Conservation (phyloP, 2,888 invertebrate genomes). For the Tenthredo distinguenda region DNA sequence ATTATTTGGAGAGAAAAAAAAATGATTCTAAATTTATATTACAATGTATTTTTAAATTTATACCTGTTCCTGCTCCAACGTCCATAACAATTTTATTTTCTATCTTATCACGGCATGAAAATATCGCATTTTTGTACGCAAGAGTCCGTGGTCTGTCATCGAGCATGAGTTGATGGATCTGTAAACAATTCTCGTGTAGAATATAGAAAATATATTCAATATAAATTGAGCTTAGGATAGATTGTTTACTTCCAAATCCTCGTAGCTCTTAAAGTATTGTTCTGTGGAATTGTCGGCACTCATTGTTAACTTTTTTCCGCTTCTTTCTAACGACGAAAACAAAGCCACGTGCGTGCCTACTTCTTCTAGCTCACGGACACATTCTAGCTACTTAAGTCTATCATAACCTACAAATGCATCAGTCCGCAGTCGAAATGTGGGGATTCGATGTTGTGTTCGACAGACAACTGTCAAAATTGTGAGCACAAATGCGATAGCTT, state of each 20-base stretch:
- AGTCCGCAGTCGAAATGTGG: not conserved
- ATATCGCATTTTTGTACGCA: constrained; percentile 90
- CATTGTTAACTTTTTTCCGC: not conserved
- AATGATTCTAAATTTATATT: too few relatives aligned
- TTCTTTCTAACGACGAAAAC: not conserved
- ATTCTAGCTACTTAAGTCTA: too few relatives aligned
- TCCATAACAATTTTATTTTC: constrained; percentile 91
- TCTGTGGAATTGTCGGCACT: constrained; percentile 60
- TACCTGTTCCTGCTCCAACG: constrained; percentile 90
- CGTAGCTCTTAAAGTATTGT: constrained; percentile 86
- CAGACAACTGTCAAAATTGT: constrained; percentile 3
- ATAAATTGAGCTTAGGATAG: not conserved
- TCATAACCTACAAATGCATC: not conserved
- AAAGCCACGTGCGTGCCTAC: not conserved
- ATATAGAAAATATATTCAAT: not conserved
- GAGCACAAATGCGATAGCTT: not conserved
- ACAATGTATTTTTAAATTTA: not conserved
- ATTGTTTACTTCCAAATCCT: constrained; percentile 85
- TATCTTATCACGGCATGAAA: constrained; percentile 84
- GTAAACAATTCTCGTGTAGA: constrained; percentile 59
- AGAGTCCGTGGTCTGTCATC: constrained; percentile 87
- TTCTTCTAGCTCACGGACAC: too few relatives aligned
- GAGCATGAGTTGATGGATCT: constrained; percentile 91
- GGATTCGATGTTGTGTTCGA: not conserved
- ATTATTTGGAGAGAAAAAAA: not conserved